Conservation (phyloP, 1,140 invertebrate genomes). For the Pachypsylla venusta region DNA sequence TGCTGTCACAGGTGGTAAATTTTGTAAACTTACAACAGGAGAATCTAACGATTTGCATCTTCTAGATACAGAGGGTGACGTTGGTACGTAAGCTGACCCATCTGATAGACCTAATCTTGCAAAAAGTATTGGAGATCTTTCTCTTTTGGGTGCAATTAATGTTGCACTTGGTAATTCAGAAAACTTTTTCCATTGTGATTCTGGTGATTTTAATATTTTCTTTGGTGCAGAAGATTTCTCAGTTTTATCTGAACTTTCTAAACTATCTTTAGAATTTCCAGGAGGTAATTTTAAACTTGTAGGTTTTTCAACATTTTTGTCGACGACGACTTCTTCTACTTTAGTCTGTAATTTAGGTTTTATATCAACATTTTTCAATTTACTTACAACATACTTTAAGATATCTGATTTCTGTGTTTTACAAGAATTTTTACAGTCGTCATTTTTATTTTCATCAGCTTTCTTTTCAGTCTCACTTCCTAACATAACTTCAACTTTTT, state of each 20-base stretch:
- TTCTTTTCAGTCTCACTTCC: neutral
- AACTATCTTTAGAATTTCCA: constrained; percentile 31
- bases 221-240: neutral
- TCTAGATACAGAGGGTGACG: constrained; percentile 53
- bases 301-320: neutral
- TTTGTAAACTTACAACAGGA: constrained; percentile 58
- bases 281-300: constrained; percentile 28
- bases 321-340: neutral
- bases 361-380: constrained; percentile 6
- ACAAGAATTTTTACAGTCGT: neutral
- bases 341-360: neutral
- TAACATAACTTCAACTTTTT: neutral
- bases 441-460: neutral
- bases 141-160: constrained; percentile 27
- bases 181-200: constrained; percentile 38
- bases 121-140: constrained; percentile 59
- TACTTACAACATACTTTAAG: neutral
- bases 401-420: constrained; percentile 3
- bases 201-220: constrained; percentile 35
- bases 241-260: constrained; percentile 28
- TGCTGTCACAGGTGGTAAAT: constrained; percentile 61
- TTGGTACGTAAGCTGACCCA: constrained; percentile 56
- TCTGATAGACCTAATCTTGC: constrained; percentile 64
- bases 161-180: constrained; percentile 17
- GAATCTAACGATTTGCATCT: constrained; percentile 68